Percentiles rank a stretch among this genome's conserved stretches.
These are phyloP conservation scores for Drosophila bifasciata DNA, from an alignment of 1,140 invertebrate genomes.

Conservation along the genomic window DNA sequence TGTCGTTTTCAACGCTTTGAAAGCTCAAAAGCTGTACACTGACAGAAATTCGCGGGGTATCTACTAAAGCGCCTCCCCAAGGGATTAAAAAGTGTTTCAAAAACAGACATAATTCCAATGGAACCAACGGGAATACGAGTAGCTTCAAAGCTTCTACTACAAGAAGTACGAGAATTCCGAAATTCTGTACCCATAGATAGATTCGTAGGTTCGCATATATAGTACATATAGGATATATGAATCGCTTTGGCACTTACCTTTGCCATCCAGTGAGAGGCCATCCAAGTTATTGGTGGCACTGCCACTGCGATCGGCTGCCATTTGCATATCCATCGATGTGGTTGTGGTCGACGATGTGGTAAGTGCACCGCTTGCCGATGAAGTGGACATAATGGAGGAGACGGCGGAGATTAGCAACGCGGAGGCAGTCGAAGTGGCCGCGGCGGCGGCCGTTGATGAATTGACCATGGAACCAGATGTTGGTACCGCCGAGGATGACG, in stretches of 20 bases:
- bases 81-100: too few relatives aligned
- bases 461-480: slow-evolving; percentile 28
- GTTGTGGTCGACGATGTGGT: slow-evolving; percentile 24
- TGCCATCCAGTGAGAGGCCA: slow-evolving; percentile 61
- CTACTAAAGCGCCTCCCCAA: too few relatives aligned
- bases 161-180: not conserved
- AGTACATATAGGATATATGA: too few relatives aligned
- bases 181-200: too few relatives aligned
- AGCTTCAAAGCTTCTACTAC: too few relatives aligned
- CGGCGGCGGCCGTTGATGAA: slow-evolving; percentile 55
- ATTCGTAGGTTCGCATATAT: too few relatives aligned
- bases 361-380: slow-evolving; percentile 10
- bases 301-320: slow-evolving; percentile 19
- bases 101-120: too few relatives aligned
- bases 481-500: slow-evolving; percentile 30
- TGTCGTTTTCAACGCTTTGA: not conserved
- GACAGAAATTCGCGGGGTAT: not conserved
- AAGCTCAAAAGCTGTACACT: slow-evolving; percentile 6
- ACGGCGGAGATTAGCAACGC: slow-evolving; percentile 40
- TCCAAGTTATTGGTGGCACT: slow-evolving; percentile 43
- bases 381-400: slow-evolving; percentile 41
- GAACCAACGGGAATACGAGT: too few relatives aligned
- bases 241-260: slow-evolving; percentile 66
- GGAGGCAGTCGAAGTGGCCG: slow-evolving; percentile 29
- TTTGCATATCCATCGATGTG: slow-evolving; percentile 8